A percentile compares a stretch with the other conserved stretches of the same genome.
phyloP scores from a whole-genome alignment of 2,113 vertebrate genomes.

The Scatophagus argus region DNA sequence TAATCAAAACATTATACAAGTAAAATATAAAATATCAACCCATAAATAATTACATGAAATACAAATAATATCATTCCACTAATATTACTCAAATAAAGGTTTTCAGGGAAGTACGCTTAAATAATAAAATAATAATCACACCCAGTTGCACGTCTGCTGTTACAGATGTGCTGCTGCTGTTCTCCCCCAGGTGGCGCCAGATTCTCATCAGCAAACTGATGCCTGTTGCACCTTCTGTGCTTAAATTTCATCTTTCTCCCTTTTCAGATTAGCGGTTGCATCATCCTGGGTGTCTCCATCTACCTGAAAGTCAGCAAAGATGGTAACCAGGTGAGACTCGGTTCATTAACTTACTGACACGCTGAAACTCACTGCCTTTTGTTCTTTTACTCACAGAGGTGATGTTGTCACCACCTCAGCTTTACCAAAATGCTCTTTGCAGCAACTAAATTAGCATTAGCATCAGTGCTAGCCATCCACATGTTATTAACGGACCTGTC shows the following conservation, averaged over 20 bases:
- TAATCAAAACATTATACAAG: no score
- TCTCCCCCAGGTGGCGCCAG: conserved; percentile 7
- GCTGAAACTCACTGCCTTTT: no score
- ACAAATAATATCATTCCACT: no score
- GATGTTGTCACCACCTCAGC: no score
- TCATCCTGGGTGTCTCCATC: conserved; percentile 88
- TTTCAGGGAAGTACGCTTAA: no score
- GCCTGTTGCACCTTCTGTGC: neutral
- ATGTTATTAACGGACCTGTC: neutral
- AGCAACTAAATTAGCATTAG: neutral
- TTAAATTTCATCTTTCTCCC: neutral
- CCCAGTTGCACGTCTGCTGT: no score
- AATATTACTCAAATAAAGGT: no score
- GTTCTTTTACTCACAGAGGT: no score
- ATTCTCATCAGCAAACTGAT: neutral
- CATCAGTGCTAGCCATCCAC: neutral
- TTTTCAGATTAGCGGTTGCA: conserved; percentile 85
- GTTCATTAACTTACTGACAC: neutral
- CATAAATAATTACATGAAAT: no score
- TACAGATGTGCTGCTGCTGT: no score
- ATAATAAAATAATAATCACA: no score
- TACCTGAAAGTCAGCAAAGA: conserved; percentile 85
- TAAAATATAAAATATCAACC: no score
- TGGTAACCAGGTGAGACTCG: conserved; percentile 55
- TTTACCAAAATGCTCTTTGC: neutral